Base-by-base conservation (phyloP, 2,113 vertebrate genomes). In the Zosterops japonicus region DNA sequence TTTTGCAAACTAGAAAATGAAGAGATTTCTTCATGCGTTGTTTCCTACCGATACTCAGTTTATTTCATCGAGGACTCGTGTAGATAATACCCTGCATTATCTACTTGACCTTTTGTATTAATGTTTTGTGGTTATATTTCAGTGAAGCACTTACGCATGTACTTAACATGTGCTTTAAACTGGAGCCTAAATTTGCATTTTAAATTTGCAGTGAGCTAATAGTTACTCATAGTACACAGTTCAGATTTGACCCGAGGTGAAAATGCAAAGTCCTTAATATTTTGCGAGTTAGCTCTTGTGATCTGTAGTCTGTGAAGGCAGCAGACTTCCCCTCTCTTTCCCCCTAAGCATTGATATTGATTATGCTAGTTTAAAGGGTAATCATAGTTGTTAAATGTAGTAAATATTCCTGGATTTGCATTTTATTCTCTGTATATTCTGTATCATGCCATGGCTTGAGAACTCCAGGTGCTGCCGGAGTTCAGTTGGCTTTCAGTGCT, bases 341-440 rank as follows among this genome's bases (percentile, higher is more conserved):
- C 75, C 89, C 59, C 61, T 95, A 46, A 94, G 89, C 88, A 72
- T 72, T 83, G 78, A 21, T 96, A 96, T 85, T 89, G 90, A 94
- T 92, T 94, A 92, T 95, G 89, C 90, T 96, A 88, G 57, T 88
- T 92, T 87, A 92, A 95, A 96, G 87, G 79, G 53, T 94, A 76
- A 87, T 77, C 67, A 35, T 93, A 87, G 90, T 50, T 91, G 91
- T 96, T 92, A 96, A 95, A 89, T 96, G 80, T 94, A 94, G 87
- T 95, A 95, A 94, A 86, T 94, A 95, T 86, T 95, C 91, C 86
- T 95, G 89, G 75, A 90, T 87, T 92, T 96, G 89, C 92, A 87
- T 94, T 97, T 95, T 90, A 94, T 88, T 96, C 63, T 94, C 89
- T 95, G 89, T 95, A 85, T 95, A 83, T 93, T 90, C 88, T 93